Conservation (phyloP, 2,888 invertebrate species). For the Galeopsomyia nigrocyanea region DNA sequence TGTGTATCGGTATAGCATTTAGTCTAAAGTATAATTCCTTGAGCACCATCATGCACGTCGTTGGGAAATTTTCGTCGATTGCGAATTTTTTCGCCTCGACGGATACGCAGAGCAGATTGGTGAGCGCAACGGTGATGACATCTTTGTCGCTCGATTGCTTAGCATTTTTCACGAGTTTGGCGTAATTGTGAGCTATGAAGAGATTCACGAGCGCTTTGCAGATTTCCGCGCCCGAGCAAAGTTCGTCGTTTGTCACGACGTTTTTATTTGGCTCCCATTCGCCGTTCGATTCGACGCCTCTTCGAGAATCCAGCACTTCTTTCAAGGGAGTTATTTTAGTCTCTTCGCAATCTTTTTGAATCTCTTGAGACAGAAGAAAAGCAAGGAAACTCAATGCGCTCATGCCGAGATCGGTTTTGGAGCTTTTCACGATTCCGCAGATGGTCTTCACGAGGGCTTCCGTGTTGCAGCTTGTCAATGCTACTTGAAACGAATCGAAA, state of each 20-base stretch:
- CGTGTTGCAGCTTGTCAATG: constrained; percentile 56
- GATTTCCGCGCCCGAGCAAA: constrained; percentile 67
- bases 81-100: constrained; percentile 69
- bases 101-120: constrained; percentile 69
- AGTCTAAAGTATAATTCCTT: constrained; percentile 69
- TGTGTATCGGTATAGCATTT: constrained; percentile 70
- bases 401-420: constrained; percentile 58
- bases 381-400: constrained; percentile 61
- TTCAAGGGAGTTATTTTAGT: constrained; percentile 49
- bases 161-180: constrained; percentile 59
- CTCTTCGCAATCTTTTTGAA: constrained; percentile 55
- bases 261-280: not conserved
- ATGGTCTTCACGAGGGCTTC: constrained; percentile 56
- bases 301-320: constrained; percentile 54
- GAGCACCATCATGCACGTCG: constrained; percentile 66
- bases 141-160: constrained; percentile 65
- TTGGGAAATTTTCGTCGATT: constrained; percentile 65
- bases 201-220: constrained; percentile 69
- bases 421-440: constrained; percentile 55
- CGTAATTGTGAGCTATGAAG: constrained; percentile 68
- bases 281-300: constrained; percentile 24
- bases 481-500: constrained; percentile 59
- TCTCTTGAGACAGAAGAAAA: constrained; percentile 61
- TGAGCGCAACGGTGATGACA: constrained; percentile 66
- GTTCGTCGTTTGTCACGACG: constrained; percentile 24